These are phyloP conservation scores for Spea hammondii DNA, from an alignment of 2,797 vertebrate genomes.

Conservation along the genomic window DNA sequence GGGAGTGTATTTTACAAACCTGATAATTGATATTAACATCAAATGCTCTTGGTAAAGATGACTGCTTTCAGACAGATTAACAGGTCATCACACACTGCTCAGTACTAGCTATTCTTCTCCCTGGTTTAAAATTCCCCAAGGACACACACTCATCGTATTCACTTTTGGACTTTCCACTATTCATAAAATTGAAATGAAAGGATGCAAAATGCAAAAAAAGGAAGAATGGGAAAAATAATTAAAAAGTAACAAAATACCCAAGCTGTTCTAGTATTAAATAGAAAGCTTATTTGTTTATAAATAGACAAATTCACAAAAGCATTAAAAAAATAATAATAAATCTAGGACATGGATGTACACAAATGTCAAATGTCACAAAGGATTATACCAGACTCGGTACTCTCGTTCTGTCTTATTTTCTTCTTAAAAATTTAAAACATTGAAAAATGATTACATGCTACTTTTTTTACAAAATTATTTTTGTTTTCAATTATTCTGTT, in stretches of 20 bases:
- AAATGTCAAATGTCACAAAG: slow-evolving; percentile 23
- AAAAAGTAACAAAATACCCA: no score
- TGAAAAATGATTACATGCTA: not conserved
- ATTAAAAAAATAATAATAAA: slow-evolving; percentile 3
- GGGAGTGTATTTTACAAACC: slow-evolving; percentile 40
- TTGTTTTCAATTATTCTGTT: not conserved
- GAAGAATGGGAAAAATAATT: no score
- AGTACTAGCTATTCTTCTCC: slow-evolving; percentile 50
- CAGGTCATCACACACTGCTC: slow-evolving; percentile 53
- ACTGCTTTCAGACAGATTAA: slow-evolving; percentile 54
- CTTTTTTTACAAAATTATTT: not conserved
- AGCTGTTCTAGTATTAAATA: no score
- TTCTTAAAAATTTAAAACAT: not conserved
- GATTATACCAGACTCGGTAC: not conserved
- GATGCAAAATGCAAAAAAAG: slow-evolving; percentile 16
- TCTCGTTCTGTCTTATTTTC: not conserved
- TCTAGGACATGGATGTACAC: not conserved
- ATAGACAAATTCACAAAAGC: no score
- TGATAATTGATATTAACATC: slow-evolving; percentile 54
- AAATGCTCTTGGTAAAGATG: slow-evolving; percentile 54
- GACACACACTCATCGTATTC: slow-evolving; percentile 47
- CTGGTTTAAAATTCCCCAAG: slow-evolving; percentile 50
- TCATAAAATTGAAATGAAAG: slow-evolving; percentile 50
- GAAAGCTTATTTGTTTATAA: no score
- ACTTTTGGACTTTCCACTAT: slow-evolving; percentile 52